Conservation (phyloP, 2,888 invertebrate species). For the Agonopterix alstromeriana region DNA sequence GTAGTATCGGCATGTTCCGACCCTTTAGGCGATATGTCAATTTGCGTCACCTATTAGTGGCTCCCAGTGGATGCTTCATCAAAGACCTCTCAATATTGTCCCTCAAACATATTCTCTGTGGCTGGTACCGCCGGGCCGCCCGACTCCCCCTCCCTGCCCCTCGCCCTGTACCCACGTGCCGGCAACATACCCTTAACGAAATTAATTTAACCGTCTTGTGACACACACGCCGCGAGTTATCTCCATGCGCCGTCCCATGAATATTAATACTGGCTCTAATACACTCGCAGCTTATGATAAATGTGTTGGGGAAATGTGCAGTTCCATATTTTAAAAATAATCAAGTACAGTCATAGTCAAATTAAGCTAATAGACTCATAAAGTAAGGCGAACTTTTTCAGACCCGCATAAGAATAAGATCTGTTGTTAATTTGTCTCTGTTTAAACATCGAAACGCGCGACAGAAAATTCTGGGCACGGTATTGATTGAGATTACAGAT, state of each 20-base stretch:
- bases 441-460: too few species aligned
- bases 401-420: too few species aligned
- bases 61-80: neutral
- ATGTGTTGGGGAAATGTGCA: slow-evolving; percentile 5
- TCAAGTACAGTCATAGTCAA: neutral
- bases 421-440: too few species aligned
- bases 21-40: neutral
- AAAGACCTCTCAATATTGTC: too few species aligned
- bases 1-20: neutral
- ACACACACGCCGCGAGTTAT: slow-evolving; percentile 5
- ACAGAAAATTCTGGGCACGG: too few species aligned
- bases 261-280: slow-evolving; percentile 24
- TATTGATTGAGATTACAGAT: too few species aligned
- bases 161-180: neutral
- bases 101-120: too few species aligned
- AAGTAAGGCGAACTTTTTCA: too few species aligned
- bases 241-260: slow-evolving; percentile 11
- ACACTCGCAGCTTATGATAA: slow-evolving; percentile 16
- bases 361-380: neutral
- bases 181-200: slow-evolving; percentile 15
- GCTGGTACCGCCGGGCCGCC: neutral
- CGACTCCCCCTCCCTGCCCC: neutral
- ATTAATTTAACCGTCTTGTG: slow-evolving; percentile 25
- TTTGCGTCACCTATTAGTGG: neutral
- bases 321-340: neutral